Conservation (phyloP, 2,888 invertebrate species). For the Pyrocoelia pectoralis region DNA sequence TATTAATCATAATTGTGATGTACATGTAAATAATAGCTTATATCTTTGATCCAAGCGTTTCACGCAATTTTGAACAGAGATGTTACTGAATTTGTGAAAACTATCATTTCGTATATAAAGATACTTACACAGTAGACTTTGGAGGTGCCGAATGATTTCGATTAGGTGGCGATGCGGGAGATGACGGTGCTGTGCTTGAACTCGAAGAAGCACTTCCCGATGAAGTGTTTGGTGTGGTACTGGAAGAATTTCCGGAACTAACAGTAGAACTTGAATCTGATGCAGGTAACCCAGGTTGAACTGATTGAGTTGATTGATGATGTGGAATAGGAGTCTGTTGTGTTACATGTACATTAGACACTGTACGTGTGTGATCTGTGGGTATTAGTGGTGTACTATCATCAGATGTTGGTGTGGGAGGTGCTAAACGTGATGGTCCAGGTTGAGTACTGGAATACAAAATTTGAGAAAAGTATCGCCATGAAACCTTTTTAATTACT, state of each 20-base stretch:
- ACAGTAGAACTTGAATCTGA: slow-evolving; percentile 76
- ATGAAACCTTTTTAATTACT: too few species aligned
- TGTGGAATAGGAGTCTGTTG: slow-evolving; percentile 54
- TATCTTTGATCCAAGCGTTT: too few species aligned
- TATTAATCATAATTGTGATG: too few species aligned
- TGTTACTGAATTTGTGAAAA: too few species aligned
- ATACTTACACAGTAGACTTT: slow-evolving; percentile 41
- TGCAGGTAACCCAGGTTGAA: slow-evolving; percentile 59
- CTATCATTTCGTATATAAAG: too few species aligned
- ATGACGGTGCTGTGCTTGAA: slow-evolving; percentile 77
- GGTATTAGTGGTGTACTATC: slow-evolving; percentile 68
- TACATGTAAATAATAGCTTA: too few species aligned
- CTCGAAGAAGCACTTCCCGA: slow-evolving; percentile 67
- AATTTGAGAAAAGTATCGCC: too few species aligned
- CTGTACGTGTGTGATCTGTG: slow-evolving; percentile 64
- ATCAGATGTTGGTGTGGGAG: slow-evolving; percentile 75
- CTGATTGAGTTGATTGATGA: slow-evolving; percentile 53
- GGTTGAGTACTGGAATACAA: slow-evolving; percentile 62
- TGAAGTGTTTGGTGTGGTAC: slow-evolving; percentile 75
- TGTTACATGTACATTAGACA: slow-evolving; percentile 50
- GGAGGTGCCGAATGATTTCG: slow-evolving; percentile 47
- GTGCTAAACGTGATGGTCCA: slow-evolving; percentile 72
- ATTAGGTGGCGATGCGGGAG: slow-evolving; percentile 71
- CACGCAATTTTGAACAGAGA: too few species aligned
- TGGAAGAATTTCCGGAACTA: slow-evolving; percentile 74